phyloP scores from a whole-genome alignment of 1,140 invertebrate genomes.

The Fragariocoptes setiger region DNA sequence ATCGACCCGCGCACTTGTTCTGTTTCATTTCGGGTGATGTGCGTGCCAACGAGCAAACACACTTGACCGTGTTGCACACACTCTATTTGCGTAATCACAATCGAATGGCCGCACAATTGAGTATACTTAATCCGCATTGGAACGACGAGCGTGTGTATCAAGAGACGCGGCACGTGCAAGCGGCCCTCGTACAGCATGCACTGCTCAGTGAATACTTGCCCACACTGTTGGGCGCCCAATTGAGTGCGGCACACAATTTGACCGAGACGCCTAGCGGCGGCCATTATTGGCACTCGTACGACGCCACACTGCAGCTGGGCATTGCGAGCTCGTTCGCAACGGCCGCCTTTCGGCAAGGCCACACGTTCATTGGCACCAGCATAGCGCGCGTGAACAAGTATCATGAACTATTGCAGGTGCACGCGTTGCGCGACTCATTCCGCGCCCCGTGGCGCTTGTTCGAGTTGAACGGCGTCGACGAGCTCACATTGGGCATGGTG shows the following conservation, averaged over 20 bases:
- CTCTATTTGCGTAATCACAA: slow-evolving; percentile 33
- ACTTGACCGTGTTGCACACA: slow-evolving; percentile 56
- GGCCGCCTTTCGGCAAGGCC: slow-evolving; percentile 58
- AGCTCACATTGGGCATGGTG: slow-evolving; percentile 8
- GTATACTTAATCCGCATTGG: slow-evolving; percentile 21
- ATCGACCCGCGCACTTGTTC: slow-evolving; percentile 38
- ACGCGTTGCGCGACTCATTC: slow-evolving; percentile 10
- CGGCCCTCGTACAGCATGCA: slow-evolving; percentile 18
- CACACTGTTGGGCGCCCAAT: slow-evolving; percentile 16
- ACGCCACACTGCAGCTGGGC: slow-evolving; percentile 17
- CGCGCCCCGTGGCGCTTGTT: slow-evolving; percentile 12
- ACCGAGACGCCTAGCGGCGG: neutral
- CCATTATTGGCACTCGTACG: slow-evolving; percentile 17
- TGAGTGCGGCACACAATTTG: slow-evolving; percentile 7
- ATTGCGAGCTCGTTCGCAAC: slow-evolving; percentile 26
- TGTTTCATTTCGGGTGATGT: slow-evolving; percentile 60
- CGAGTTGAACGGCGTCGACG: slow-evolving; percentile 8
- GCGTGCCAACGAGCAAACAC: slow-evolving; percentile 60
- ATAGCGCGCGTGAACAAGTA: slow-evolving; percentile 1
- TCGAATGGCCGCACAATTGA: slow-evolving; percentile 17
- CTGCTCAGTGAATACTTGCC: slow-evolving; percentile 20
- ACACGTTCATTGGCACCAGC: slow-evolving; percentile 34
- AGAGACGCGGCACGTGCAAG: slow-evolving; percentile 17
- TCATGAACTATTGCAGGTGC: neutral
- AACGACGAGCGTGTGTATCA: slow-evolving; percentile 21